Evolutionary conservation across 2,888 invertebrate genomes (phyloP).

Genomic region (Geophilus truncorum): DNA sequence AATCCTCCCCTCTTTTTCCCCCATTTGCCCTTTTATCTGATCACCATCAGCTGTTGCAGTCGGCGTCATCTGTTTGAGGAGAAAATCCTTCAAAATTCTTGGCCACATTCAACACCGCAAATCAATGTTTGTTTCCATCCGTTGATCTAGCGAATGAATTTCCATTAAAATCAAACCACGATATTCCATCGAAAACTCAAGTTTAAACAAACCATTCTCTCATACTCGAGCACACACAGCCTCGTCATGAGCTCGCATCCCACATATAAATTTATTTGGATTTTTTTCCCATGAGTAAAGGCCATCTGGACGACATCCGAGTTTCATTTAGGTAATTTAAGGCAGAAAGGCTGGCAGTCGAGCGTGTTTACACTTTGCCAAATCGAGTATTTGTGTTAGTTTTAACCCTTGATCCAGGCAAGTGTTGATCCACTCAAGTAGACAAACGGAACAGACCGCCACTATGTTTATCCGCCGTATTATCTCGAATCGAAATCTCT

Average conservation of each 20-base stretch:
- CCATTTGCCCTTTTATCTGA: slow-evolving; percentile 25
- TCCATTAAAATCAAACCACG: not conserved
- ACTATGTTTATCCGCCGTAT: not conserved
- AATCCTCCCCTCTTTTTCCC: not conserved
- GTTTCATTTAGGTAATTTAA: not conserved
- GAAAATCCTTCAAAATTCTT: slow-evolving; percentile 4
- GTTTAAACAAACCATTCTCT: not conserved
- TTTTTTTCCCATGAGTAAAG: not conserved
- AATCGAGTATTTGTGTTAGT: slow-evolving; percentile 8
- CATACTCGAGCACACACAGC: not conserved
- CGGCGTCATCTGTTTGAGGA: slow-evolving; percentile 10
- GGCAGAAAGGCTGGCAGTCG: not conserved
- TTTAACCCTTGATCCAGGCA: slow-evolving; percentile 3
- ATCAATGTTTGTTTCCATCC: not conserved
- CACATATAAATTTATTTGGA: not conserved
- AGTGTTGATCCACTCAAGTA: slow-evolving; percentile 19
- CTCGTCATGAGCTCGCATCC: too few species aligned
- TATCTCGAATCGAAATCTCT: not conserved
- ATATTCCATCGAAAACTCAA: not conserved
- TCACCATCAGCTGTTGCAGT: slow-evolving; percentile 16
- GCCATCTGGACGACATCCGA: slow-evolving; percentile 5
- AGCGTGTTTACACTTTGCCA: not conserved
- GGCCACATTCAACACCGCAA: slow-evolving; percentile 8
- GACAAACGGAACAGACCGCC: not conserved
- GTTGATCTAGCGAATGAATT: not conserved